Conservation (phyloP, 2,113 vertebrate species). For the Nicator chloris region DNA sequence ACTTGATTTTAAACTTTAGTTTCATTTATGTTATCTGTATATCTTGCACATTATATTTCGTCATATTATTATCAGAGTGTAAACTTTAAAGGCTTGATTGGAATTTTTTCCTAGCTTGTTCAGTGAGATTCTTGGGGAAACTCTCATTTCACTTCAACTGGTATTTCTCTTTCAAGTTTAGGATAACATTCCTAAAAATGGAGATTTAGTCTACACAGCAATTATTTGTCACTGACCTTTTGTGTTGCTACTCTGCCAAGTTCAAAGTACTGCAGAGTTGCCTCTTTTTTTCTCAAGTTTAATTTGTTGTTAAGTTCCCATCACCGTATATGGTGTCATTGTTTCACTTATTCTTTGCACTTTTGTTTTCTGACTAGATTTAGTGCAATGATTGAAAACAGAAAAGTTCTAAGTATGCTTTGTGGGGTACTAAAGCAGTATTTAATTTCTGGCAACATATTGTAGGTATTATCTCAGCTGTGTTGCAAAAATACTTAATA, state of each 20-base stretch:
- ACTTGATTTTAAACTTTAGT: background rate
- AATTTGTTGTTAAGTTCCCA: background rate
- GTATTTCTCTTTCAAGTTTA: background rate
- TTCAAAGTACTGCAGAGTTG: background rate
- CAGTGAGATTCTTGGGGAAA: background rate
- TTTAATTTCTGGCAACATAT: constrained; percentile 23
- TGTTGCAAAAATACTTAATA: constrained; percentile 24
- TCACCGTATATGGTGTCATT: background rate
- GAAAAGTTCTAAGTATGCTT: background rate
- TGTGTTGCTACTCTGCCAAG: background rate
- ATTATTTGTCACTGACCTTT: constrained; percentile 21
- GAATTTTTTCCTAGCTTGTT: background rate
- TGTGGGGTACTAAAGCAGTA: background rate
- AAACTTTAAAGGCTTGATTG: background rate
- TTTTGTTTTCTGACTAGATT: constrained; percentile 26
- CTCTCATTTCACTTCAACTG: background rate
- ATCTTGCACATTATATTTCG: background rate
- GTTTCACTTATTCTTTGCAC: constrained; percentile 3
- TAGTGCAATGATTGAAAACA: constrained; percentile 32
- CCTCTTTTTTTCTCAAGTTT: background rate
- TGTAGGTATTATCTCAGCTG: constrained; percentile 27
- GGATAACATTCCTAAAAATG: constrained; percentile 38
- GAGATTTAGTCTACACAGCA: background rate
- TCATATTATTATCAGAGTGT: background rate
- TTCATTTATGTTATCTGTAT: background rate